Evolutionary conservation across 2,113 vertebrate species (phyloP).

Genomic region (Actenoides lindsayi): DNA sequence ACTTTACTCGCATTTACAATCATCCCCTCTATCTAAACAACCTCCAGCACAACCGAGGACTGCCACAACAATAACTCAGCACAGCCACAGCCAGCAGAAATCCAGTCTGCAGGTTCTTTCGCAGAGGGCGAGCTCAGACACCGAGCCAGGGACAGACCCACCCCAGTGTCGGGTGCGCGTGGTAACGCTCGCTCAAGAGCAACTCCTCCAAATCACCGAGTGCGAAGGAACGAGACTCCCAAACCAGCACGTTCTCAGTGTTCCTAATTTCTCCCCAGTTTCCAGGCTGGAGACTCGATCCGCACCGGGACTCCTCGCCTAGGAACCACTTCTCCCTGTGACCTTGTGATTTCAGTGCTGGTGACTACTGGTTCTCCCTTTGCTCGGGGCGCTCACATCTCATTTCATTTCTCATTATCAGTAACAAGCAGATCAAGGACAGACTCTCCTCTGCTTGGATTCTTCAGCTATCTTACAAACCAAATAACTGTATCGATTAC

Average conservation of each 20-base stretch:
- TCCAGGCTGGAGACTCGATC: neutral
- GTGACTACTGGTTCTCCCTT: neutral
- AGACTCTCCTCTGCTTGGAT: neutral
- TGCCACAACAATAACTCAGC: neutral
- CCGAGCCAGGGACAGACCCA: neutral
- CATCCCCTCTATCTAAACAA: neutral
- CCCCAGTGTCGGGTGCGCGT: neutral
- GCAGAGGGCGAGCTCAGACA: neutral
- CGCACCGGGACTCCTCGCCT: fast-evolving
- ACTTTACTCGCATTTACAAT: neutral
- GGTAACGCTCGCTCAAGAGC: neutral
- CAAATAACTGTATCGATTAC: neutral
- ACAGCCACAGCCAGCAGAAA: neutral
- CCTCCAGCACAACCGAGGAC: neutral
- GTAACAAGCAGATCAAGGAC: constrained; percentile 1
- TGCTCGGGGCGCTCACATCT: neutral
- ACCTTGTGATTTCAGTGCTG: neutral
- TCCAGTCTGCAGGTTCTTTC: neutral
- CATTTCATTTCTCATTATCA: constrained; percentile 1
- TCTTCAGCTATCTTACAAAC: neutral
- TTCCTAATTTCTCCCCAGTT: neutral
- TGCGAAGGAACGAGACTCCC: neutral
- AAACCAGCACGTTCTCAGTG: fast-evolving
- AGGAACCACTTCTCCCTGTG: neutral
- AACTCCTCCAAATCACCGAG: neutral